Conservation (phyloP, 1,140 invertebrate species). For the Sarcophaga peregrina region DNA sequence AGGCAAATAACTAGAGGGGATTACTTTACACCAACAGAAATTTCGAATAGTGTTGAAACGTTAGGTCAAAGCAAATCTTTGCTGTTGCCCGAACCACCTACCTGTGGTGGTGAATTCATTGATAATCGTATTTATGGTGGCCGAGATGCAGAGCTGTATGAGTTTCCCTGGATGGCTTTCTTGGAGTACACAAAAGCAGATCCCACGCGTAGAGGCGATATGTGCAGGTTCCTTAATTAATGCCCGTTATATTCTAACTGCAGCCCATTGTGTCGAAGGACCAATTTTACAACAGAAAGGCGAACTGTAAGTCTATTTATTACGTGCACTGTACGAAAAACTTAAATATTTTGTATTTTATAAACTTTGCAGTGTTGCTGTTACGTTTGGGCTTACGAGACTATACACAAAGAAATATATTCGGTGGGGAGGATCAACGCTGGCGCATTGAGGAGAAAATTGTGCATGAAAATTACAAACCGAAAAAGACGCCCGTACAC, state of each 20-base stretch:
- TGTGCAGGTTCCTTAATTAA: conserved; percentile 72
- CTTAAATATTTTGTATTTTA: background rate
- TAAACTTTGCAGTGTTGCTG: conserved; percentile 59
- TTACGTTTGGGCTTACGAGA: conserved; percentile 70
- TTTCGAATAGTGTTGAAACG: background rate
- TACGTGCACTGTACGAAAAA: background rate
- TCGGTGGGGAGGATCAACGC: conserved; percentile 32
- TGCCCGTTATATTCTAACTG: conserved; percentile 75
- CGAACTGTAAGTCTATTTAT: conserved; percentile 67
- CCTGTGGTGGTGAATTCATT: conserved; percentile 59
- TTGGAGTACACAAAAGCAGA: conserved; percentile 69
- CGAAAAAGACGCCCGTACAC: conserved; percentile 54
- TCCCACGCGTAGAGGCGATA: conserved; percentile 14
- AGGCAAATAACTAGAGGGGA: background rate
- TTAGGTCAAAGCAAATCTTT: background rate
- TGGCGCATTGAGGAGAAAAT: conserved; percentile 60
- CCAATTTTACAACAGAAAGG: conserved; percentile 67
- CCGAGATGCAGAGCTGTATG: conserved; percentile 66
- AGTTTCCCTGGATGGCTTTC: conserved; percentile 74
- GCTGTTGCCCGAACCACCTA: conserved; percentile 54
- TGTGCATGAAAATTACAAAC: conserved; percentile 66
- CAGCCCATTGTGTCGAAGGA: conserved; percentile 75
- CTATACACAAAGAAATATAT: background rate
- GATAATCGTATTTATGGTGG: conserved; percentile 62
- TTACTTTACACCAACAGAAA: background rate